Evolutionary conservation across 2,888 invertebrate genomes (phyloP).

Genomic region (Caenorhabditis zanzibari): DNA sequence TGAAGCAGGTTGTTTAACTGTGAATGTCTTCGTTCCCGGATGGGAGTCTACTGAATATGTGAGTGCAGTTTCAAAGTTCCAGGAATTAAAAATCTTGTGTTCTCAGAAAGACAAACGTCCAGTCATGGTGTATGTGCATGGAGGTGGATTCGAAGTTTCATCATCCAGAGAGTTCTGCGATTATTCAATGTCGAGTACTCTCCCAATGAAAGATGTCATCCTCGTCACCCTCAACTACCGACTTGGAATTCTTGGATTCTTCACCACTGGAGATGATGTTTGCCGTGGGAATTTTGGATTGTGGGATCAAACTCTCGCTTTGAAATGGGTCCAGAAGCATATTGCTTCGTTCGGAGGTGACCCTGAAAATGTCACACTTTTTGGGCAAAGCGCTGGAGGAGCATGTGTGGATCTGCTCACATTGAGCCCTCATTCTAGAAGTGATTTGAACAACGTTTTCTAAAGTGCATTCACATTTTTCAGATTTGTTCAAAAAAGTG

Average conservation of each 20-base stretch:
- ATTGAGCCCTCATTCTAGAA: constrained; percentile 74
- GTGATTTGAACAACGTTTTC: constrained; percentile 56
- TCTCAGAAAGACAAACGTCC: constrained; percentile 31
- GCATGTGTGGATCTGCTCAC: constrained; percentile 71
- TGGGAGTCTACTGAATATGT: constrained; percentile 29
- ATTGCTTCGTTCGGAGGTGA: constrained; percentile 80
- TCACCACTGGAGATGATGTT: constrained; percentile 67
- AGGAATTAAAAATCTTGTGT: background rate
- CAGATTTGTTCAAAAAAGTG: constrained; percentile 72
- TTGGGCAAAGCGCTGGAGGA: constrained; percentile 81
- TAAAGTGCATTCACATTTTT: background rate
- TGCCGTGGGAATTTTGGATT: constrained; percentile 79
- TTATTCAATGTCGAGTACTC: constrained; percentile 68
- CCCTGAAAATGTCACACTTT: constrained; percentile 80
- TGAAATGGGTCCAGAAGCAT: constrained; percentile 81
- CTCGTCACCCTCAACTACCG: constrained; percentile 79
- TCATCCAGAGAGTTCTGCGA: constrained; percentile 38
- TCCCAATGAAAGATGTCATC: constrained; percentile 78
- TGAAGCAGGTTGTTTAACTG: constrained; percentile 15
- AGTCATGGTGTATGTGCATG: constrained; percentile 40
- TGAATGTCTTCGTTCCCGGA: constrained; percentile 44
- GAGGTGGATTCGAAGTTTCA: constrained; percentile 38
- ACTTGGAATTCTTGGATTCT: constrained; percentile 78
- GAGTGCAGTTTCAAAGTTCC: background rate
- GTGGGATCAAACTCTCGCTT: constrained; percentile 81